Evolutionary conservation across 1,140 invertebrate species (phyloP).

Genomic region (Cotesia glomerata): DNA sequence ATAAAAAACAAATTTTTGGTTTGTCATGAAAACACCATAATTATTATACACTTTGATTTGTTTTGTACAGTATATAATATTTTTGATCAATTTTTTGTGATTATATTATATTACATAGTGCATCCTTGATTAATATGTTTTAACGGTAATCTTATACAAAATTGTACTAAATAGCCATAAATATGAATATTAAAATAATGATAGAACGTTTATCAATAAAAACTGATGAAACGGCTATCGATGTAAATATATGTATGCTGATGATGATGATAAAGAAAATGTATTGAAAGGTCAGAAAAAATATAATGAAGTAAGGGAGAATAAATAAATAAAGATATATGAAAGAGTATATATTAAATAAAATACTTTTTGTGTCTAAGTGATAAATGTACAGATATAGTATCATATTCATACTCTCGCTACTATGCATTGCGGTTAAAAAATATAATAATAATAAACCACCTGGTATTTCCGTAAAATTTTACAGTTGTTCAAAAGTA

Average conservation of each 20-base stretch:
- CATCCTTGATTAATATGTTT: background rate
- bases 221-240: constrained; percentile 50
- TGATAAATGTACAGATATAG: constrained; percentile 1
- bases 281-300: background rate
- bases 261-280: constrained; percentile 13
- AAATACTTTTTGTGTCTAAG: background rate
- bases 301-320: background rate
- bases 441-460: constrained; percentile 62
- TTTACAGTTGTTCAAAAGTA: background rate
- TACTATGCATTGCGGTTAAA: constrained; percentile 59
- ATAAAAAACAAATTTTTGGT: background rate
- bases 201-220: constrained; percentile 53
- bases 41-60: too few species aligned
- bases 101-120: too few species aligned
- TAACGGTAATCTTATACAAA: background rate
- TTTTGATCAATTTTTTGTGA: too few species aligned
- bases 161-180: constrained; percentile 51
- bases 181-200: constrained; percentile 50
- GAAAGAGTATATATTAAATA: background rate
- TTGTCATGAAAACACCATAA: too few species aligned
- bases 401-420: constrained; percentile 22
- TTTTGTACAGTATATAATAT: too few species aligned
- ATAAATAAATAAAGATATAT: background rate
- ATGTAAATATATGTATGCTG: constrained; percentile 53
- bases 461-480: constrained; percentile 62